phyloP scores from a whole-genome alignment of 2,797 vertebrate genomes.

The Sebastes oblongus region DNA sequence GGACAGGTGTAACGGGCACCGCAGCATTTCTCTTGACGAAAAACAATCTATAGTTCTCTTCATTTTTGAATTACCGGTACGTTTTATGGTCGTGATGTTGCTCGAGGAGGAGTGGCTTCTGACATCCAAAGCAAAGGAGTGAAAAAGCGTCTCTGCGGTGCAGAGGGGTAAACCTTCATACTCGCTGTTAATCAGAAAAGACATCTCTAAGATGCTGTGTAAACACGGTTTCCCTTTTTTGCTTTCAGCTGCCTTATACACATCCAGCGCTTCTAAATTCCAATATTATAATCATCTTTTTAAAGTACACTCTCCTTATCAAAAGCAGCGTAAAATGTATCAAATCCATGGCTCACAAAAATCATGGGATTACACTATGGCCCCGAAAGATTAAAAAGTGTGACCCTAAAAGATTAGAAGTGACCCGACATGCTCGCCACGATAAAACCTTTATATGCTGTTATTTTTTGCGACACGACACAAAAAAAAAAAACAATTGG shows the following conservation, averaged over 20 bases:
- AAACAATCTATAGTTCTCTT: too few relatives aligned
- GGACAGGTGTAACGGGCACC: too few relatives aligned
- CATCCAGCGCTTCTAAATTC: conserved; percentile 27
- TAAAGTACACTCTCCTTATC: conserved; percentile 54
- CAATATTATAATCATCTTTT: conserved; percentile 54
- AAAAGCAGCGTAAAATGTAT: conserved; percentile 57
- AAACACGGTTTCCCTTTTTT: conserved; percentile 5
- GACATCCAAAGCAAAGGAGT: not conserved
- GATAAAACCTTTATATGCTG: conserved; percentile 62
- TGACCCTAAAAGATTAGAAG: conserved; percentile 70
- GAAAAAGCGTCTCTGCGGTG: not conserved
- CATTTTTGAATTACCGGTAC: too few relatives aligned
- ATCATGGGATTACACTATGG: conserved; percentile 72
- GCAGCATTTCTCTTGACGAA: too few relatives aligned
- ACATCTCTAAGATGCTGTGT: not conserved
- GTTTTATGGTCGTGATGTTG: too few relatives aligned
- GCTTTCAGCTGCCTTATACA: conserved; percentile 8
- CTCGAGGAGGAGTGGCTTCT: not conserved
- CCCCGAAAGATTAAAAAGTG: conserved; percentile 71
- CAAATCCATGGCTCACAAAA: conserved; percentile 67
- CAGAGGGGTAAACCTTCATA: not conserved
- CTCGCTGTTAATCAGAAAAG: not conserved
- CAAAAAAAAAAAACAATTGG: conserved; percentile 26
- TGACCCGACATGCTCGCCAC: conserved; percentile 63
- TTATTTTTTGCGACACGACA: conserved; percentile 33